Base-by-base conservation (phyloP, 2,113 vertebrate genomes). In the Xerus inauris region DNA sequence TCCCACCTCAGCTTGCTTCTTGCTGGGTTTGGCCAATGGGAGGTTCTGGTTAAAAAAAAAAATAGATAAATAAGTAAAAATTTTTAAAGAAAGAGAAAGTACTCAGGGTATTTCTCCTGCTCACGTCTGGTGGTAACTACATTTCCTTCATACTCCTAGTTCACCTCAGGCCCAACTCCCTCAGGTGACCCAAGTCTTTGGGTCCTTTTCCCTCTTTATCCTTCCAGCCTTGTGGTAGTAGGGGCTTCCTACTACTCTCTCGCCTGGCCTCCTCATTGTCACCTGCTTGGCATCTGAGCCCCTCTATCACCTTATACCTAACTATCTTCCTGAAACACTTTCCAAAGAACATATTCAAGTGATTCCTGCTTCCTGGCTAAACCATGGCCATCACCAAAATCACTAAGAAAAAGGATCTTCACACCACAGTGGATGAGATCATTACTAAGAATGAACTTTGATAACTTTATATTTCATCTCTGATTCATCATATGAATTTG, bases 401-500 rank as follows among this genome's bases (percentile, higher is more conserved):
- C 73, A 4, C 65, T 59, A 90, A 32, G 40, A 26, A 80, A 80
- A 90, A 73, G 47, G 51, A 86, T 95, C 59, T 62, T 82, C n/a
- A 87, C 13, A 76, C 51, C n/a, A 69, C 0, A 0, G 51, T 16
- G 59, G 38, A 40, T 42, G n/a, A 93, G n/a, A 76, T 12, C 38
- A 38, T 90, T 87, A 30, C 24, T 93, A 90, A 76, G 67, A 75
- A 45, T 20, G 38, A 94, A 62, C 3, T 75, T 38, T 81, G 47
- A 54, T 69, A 30, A 76, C 19, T 62, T 92, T 76, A 47, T 76
- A 57, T 73, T 82, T 87, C 26, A 20, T 38, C 32, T 82, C 65
- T 20, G 30, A 64, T 17, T 92, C 45, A 71, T 28, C 62, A 76
- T 26, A 42, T 30, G 45, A 67, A 86, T 24, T 30, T n/a, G 16